Conservation (phyloP, 2,113 vertebrate species). For the Scophthalmus maximus region DNA sequence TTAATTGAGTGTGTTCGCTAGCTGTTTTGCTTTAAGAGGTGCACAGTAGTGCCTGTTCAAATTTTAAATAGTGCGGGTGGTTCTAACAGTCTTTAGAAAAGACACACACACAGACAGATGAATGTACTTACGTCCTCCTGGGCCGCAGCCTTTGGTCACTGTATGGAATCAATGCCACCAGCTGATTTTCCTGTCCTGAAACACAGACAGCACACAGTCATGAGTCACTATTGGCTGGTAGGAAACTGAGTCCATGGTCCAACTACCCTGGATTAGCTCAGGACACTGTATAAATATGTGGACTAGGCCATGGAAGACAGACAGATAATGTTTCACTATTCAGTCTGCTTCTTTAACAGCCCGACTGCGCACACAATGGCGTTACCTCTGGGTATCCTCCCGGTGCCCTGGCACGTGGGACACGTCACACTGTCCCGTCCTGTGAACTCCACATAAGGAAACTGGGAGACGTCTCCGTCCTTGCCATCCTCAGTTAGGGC, state of each 20-base stretch:
- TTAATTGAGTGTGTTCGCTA: too few relatives aligned
- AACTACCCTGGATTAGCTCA: neutral
- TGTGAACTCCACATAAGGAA: conserved; percentile 96
- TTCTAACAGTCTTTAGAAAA: neutral
- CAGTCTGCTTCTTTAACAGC: neutral
- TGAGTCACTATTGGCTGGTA: neutral
- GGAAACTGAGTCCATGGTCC: neutral
- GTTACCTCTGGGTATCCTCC: conserved; percentile 93
- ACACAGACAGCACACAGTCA: conserved; percentile 16
- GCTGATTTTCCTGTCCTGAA: conserved; percentile 94
- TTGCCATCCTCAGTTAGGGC: conserved; percentile 83
- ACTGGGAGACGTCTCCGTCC: conserved; percentile 90
- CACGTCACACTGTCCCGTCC: conserved; percentile 95
- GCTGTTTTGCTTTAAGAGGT: too few relatives aligned
- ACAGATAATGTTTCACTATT: neutral
- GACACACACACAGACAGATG: neutral
- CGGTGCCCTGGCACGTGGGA: conserved; percentile 95
- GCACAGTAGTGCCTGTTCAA: too few relatives aligned
- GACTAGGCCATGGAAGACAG: neutral
- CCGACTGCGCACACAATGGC: neutral
- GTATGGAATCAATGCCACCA: conserved; percentile 95
- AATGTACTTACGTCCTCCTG: conserved; percentile 88
- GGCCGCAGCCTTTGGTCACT: conserved; percentile 93
- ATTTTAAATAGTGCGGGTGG: neutral
- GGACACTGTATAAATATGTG: neutral